Percentiles rank a stretch among this genome's conserved stretches.
phyloP scores from a whole-genome alignment of 2,797 vertebrate genomes.

The Cygnus olor region DNA sequence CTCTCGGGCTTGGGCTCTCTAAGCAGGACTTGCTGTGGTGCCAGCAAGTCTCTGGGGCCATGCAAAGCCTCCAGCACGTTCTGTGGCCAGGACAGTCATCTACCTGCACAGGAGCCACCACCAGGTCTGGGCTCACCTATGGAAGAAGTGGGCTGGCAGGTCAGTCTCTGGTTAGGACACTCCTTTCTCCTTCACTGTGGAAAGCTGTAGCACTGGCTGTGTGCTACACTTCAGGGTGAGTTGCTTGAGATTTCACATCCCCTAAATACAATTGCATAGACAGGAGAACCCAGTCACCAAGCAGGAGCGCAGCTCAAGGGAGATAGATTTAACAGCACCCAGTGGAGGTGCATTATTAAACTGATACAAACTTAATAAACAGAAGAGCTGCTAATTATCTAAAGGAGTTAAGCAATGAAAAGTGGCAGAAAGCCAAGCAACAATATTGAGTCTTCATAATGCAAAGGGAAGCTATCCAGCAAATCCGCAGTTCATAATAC shows the following conservation, averaged over 20 bases:
- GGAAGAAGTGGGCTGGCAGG: not conserved
- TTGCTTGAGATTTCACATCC: not conserved
- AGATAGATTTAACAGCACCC: not conserved
- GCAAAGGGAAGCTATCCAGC: not conserved
- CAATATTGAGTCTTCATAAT: not conserved
- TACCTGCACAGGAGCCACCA: fast-evolving
- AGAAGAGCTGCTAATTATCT: constrained; percentile 18
- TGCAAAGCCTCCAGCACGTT: not conserved
- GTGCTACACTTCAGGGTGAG: not conserved
- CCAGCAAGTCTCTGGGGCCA: not conserved
- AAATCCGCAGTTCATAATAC: not conserved
- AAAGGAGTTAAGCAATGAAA: constrained; percentile 25
- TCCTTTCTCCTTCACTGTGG: not conserved
- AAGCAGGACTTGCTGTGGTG: not conserved
- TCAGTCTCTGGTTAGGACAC: not conserved
- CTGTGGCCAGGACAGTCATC: fast-evolving
- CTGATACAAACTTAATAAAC: not conserved
- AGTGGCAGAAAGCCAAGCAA: constrained; percentile 19
- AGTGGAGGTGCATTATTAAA: constrained; percentile 19
- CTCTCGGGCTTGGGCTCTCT: not conserved
- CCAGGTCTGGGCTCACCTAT: fast-evolving
- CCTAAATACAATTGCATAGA: not conserved
- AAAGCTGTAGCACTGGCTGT: not conserved
- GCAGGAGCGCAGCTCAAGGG: not conserved
- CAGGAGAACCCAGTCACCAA: not conserved